Evolutionary conservation across 2,888 invertebrate species (phyloP).

Genomic region (Yponomeuta cagnagella): DNA sequence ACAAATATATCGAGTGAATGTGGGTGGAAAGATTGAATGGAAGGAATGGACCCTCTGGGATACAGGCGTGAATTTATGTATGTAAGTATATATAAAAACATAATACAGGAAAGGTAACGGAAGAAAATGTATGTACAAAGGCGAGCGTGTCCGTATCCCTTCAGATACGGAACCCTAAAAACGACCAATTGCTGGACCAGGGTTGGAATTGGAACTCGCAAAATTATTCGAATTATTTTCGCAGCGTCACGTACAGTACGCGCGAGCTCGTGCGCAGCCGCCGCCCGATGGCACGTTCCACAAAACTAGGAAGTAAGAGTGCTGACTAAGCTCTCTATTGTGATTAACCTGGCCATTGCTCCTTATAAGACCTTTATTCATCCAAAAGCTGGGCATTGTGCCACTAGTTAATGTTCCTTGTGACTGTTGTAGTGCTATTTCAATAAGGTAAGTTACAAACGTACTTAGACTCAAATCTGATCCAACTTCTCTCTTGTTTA

Average conservation of each 20-base stretch:
- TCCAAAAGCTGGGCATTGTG: background rate
- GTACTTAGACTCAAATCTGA: too few relatives aligned
- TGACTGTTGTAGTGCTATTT: background rate
- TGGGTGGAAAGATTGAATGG: too few relatives aligned
- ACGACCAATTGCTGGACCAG: background rate
- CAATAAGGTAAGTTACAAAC: background rate
- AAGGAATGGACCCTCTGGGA: too few relatives aligned
- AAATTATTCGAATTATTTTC: conserved; percentile 12
- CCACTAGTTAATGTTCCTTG: background rate
- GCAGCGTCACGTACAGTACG: background rate
- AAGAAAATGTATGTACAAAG: too few relatives aligned
- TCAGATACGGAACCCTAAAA: too few relatives aligned
- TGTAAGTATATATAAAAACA: too few relatives aligned
- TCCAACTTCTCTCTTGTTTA: background rate
- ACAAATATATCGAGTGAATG: too few relatives aligned
- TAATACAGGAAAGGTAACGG: too few relatives aligned
- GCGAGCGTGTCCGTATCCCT: too few relatives aligned
- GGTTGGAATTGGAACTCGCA: background rate
- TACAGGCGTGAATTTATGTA: too few relatives aligned
- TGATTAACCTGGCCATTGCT: background rate
- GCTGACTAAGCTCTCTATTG: conserved; percentile 3
- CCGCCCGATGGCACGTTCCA: background rate
- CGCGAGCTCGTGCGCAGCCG: background rate
- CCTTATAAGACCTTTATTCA: conserved; percentile 2
- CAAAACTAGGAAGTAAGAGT: conserved; percentile 4